Conservation (phyloP, 1,140 invertebrate genomes). For the Neelides sp. region DNA sequence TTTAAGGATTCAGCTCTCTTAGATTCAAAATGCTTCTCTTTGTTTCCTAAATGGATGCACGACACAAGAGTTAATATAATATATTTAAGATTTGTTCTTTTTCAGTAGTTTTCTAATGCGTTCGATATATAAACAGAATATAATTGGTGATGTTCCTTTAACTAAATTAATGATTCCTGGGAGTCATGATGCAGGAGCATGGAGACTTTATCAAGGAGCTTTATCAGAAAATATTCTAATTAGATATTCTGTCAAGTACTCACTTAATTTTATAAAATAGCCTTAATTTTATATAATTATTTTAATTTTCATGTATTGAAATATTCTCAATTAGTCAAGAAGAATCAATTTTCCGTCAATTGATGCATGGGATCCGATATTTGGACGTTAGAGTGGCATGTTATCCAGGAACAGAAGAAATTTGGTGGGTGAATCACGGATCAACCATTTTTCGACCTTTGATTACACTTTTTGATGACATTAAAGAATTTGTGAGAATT, state of each 20-base stretch:
- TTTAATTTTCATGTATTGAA: slow-evolving; percentile 7
- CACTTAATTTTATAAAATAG: slow-evolving; percentile 19
- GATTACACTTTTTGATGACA: slow-evolving; percentile 46
- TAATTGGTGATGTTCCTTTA: slow-evolving; percentile 41
- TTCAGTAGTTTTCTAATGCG: too few species aligned
- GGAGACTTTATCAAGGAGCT: slow-evolving; percentile 37
- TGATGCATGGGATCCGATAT: slow-evolving; percentile 46
- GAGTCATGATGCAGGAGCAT: slow-evolving; percentile 50
- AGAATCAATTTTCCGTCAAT: slow-evolving; percentile 44
- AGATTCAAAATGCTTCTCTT: slow-evolving; percentile 21
- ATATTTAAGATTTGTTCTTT: slow-evolving; percentile 35
- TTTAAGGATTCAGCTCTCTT: slow-evolving; percentile 17
- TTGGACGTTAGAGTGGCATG: slow-evolving; percentile 47
- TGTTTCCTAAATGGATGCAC: slow-evolving; percentile 51
- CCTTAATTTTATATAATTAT: slow-evolving; percentile 4
- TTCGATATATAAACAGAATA: too few species aligned
- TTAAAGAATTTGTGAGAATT: slow-evolving; percentile 47
- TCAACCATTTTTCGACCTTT: slow-evolving; percentile 50
- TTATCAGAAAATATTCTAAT: slow-evolving; percentile 36
- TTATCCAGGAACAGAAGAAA: slow-evolving; percentile 38
- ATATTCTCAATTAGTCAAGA: slow-evolving; percentile 38
- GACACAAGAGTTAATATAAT: slow-evolving; percentile 37
- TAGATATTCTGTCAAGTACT: slow-evolving; percentile 38
- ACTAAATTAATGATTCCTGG: slow-evolving; percentile 48
- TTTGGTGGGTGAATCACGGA: slow-evolving; percentile 59